phyloP scores from a whole-genome alignment of 1,140 invertebrate genomes.

The Paracyclopina nana region DNA sequence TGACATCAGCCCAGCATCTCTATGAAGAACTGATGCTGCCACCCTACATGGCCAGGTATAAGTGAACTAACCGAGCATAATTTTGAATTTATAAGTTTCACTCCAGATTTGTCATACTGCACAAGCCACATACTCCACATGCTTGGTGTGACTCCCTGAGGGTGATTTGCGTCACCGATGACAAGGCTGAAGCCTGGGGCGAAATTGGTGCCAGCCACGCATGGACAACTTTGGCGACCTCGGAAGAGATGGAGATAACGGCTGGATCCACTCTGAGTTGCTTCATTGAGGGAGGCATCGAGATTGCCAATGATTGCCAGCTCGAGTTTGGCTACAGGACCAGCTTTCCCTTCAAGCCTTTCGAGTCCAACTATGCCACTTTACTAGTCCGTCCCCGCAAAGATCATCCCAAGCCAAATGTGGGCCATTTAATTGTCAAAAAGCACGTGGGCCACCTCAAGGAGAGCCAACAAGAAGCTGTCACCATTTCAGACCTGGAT shows the following conservation, averaged over 20 bases:
- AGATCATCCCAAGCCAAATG: too few relatives aligned
- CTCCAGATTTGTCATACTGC: not conserved
- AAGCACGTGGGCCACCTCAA: too few relatives aligned
- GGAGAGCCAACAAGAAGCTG: too few relatives aligned
- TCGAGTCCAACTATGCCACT: not conserved
- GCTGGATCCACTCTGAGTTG: not conserved
- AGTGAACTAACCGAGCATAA: too few relatives aligned
- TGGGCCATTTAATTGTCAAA: too few relatives aligned
- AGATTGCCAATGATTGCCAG: slow-evolving; percentile 3
- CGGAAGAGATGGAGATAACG: not conserved
- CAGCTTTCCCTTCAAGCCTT: slow-evolving; percentile 1
- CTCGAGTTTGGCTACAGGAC: not conserved
- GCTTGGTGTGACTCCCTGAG: slow-evolving; percentile 1
- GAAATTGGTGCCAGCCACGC: not conserved
- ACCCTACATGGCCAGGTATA: not conserved
- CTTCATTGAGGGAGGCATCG: not conserved
- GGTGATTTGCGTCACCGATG: not conserved
- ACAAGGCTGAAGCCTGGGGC: slow-evolving; percentile 1
- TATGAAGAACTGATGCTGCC: not conserved
- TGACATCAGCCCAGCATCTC: too few relatives aligned
- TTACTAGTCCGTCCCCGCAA: too few relatives aligned
- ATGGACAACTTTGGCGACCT: not conserved
- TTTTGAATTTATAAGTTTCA: too few relatives aligned
- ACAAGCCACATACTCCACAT: not conserved
- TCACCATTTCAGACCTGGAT: too few relatives aligned